Evolutionary conservation across 2,888 invertebrate genomes (phyloP), one percentile per base, ranked within the genome.

Genomic region (Tortricodes alternella): DNA sequence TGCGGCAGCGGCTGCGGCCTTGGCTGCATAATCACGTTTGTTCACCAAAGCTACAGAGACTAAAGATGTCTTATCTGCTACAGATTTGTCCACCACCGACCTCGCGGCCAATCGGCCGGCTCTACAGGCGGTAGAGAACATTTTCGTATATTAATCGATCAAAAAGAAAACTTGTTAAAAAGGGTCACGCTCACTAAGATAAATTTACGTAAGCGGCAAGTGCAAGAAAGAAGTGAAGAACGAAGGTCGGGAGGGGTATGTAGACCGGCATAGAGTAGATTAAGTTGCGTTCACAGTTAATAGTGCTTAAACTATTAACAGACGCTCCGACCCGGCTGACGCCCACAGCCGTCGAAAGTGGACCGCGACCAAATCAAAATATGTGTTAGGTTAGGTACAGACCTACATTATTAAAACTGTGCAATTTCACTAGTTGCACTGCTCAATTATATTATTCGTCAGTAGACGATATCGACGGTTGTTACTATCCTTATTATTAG

Each of bases 1-100:
- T 61, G 76, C 60, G 43, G 78, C 71, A 11, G 70, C 82, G 34
- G 78, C 71, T 13, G 70, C 82, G 34, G 64, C 66, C 72, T 83
- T 81, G 23, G 80, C 83, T 37, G 92, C 91, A 78, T 87, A 88
- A 65, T 88, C 83, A 67, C 87, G 80, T 73, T 85, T 87, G 73
- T 79, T 87, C 75, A 79, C 80, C 63, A 85, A 66, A 57, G 82
- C 86, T 65, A 79, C 92, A 64, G 80, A 85, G 58, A 79, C 74
- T 56, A 82, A 76, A 50, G 92, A 90, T 68, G 92, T 79, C 80
- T 92, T 93, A 74, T 93, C 93, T 52, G 85, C 83, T 75, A 92
- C 84, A 41, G 77, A 64, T 64, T 84, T 89, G 70, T 85, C 86
- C 57, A 84, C 83, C 84, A 86, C 86, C 80, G 89, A 78, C 80